Evolutionary conservation across 2,797 vertebrate species (phyloP).

Genomic region (Potorous gilbertii): DNA sequence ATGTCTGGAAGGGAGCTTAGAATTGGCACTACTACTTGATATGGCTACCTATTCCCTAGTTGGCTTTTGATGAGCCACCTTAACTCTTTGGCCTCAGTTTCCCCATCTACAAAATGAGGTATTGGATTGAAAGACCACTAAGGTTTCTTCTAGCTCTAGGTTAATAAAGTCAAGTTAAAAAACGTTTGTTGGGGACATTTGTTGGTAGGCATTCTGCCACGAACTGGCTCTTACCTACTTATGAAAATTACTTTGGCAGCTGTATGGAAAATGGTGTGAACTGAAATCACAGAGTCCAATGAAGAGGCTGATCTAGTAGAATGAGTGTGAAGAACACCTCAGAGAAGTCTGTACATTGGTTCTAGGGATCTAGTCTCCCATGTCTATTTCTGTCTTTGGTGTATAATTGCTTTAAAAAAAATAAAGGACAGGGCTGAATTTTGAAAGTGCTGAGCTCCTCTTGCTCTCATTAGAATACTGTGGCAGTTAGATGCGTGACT

Average conservation of each 20-base stretch:
- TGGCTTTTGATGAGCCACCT: neutral
- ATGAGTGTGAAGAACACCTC: neutral
- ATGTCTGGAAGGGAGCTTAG: too few relatives aligned
- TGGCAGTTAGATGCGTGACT: neutral
- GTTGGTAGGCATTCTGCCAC: neutral
- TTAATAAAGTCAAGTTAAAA: neutral
- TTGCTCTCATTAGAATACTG: constrained; percentile 27
- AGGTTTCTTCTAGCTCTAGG: neutral
- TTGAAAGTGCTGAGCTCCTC: constrained; percentile 25
- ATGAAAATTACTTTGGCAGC: neutral
- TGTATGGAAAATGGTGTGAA: neutral
- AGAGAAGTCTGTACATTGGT: neutral
- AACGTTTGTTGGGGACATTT: neutral
- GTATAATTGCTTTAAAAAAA: constrained; percentile 34
- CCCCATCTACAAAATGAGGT: neutral
- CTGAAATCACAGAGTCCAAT: neutral
- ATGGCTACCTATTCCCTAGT: neutral
- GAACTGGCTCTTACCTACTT: neutral
- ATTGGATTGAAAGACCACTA: neutral
- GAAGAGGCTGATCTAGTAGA: neutral
- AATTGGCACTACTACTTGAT: neutral
- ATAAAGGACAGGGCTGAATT: constrained; percentile 45
- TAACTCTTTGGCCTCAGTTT: neutral
- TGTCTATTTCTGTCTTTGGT: constrained; percentile 8
- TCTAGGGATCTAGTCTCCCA: neutral